These are phyloP conservation scores for Drosophila rellima DNA, from an alignment of 2,888 invertebrate genomes.

Conservation along the genomic window DNA sequence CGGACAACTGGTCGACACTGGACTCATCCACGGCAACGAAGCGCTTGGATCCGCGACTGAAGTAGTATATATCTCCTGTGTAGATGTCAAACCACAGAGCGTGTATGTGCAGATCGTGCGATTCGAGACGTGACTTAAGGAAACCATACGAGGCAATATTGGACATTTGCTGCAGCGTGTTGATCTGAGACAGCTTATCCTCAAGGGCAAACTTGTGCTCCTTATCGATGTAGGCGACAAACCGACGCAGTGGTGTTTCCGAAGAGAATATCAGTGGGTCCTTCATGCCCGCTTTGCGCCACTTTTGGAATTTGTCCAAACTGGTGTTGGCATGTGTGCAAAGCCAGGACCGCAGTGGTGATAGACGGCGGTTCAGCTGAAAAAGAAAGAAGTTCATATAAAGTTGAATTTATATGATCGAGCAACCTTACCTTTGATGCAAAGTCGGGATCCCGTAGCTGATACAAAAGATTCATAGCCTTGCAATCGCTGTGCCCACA, in stretches of 20 bases:
- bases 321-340: slow-evolving; percentile 94
- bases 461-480: slow-evolving; percentile 97
- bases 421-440: slow-evolving; percentile 88
- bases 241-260: slow-evolving; percentile 94
- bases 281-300: slow-evolving; percentile 87
- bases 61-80: slow-evolving; percentile 97
- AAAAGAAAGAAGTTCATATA: background rate
- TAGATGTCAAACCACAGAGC: slow-evolving; percentile 99
- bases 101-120: slow-evolving; percentile 94
- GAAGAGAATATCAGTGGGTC: slow-evolving; percentile 94
- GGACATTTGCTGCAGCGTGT: slow-evolving; percentile 96
- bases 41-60: slow-evolving; percentile 93
- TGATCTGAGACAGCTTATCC: slow-evolving; percentile 98
- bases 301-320: slow-evolving; percentile 92
- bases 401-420: background rate
- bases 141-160: slow-evolving; percentile 97
- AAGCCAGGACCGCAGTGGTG: slow-evolving; percentile 96
- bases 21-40: slow-evolving; percentile 95
- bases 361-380: slow-evolving; percentile 91
- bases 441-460: slow-evolving; percentile 92
- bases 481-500: slow-evolving; percentile 99
- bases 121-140: slow-evolving; percentile 92
- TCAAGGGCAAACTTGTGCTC: slow-evolving; percentile 94
- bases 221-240: slow-evolving; percentile 97
- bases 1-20: slow-evolving; percentile 90